Evolutionary conservation across 2,797 vertebrate species (phyloP).

Genomic region (Lacerta viridis): DNA sequence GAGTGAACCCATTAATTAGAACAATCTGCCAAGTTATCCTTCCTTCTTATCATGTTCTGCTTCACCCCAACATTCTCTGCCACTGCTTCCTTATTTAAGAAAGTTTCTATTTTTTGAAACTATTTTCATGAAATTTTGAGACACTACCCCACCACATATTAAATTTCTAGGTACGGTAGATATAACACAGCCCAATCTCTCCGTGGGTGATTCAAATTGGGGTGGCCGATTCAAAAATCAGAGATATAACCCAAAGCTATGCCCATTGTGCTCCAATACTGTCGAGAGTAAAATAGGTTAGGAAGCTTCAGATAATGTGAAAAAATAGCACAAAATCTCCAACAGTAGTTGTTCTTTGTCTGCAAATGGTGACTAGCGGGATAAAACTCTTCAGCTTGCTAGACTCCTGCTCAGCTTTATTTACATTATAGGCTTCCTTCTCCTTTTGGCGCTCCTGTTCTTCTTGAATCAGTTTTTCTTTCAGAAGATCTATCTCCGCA

Average conservation of each 20-base stretch:
- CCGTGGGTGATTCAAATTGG: neutral
- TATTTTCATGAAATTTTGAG: neutral
- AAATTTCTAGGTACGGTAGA: too few relatives aligned
- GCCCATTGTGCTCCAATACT: neutral
- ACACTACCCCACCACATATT: neutral
- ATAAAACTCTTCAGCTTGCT: neutral
- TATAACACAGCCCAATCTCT: neutral
- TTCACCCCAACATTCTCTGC: too few relatives aligned
- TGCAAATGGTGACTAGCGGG: neutral
- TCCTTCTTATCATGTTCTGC: neutral
- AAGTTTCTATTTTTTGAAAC: neutral
- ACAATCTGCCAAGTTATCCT: neutral
- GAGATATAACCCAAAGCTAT: neutral
- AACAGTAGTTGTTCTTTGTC: neutral
- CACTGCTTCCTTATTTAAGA: neutral
- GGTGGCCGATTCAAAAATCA: neutral
- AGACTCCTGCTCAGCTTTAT: neutral
- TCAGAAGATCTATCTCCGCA: slow-evolving; percentile 82
- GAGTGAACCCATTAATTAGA: neutral
- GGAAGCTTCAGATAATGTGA: neutral
- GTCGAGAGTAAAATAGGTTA: neutral
- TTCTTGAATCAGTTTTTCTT: slow-evolving; percentile 78
- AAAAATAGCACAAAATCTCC: neutral
- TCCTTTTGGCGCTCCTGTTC: slow-evolving; percentile 77
- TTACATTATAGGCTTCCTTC: slow-evolving; percentile 81